Base-by-base conservation (phyloP, 2,888 invertebrate genomes). In the Acronicta psi region DNA sequence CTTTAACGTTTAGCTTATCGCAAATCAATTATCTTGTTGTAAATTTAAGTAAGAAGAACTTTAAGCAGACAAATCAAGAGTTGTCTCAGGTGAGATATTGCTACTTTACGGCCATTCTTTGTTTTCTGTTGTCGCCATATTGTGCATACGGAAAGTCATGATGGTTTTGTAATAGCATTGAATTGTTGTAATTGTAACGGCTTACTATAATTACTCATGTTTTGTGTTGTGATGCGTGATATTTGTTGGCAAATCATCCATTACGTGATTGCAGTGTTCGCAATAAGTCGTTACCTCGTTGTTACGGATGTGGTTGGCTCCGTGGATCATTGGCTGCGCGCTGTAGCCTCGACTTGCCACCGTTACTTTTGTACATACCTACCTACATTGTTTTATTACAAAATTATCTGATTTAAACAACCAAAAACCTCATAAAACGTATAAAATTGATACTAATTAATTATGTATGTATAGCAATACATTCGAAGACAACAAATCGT, bases 1-100 rank as follows among this genome's bases (percentile, higher is more conserved):
- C 98, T 96, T 96, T 98, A 96, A 98, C 98, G 96, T 97, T 98
- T 97, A 98, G 98, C 96, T 97, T 99, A 97, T 98, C 98, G 96
- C 98, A 99, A 97, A 99, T 99, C 95, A 97, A 97, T 97, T 97
- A 97, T 96, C 97, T 98, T 95, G 98, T 99, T 96, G 96, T 97
- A 94, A 98, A 97, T 96, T 96, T 99, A 95, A 98, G 96, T 93
- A 99, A 98, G 96, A 98, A 98, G 95, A 99, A 98, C 95, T 98
- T 96, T 95, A 97, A 97, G 95, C 97, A 97, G 92, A 97, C 97
- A 90, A 96, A 96, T 94, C 96, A 96, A 93, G 98, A 98, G 95
- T 96, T 99, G 93, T 95, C 96, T 89, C 96, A 97, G 96, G 99
- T 99, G 94, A 96, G 97, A 95, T 91, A 81, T 71, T 61, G 51